phyloP scores from a whole-genome alignment of 2,113 vertebrate genomes.

The Hypomesus transpacificus region DNA sequence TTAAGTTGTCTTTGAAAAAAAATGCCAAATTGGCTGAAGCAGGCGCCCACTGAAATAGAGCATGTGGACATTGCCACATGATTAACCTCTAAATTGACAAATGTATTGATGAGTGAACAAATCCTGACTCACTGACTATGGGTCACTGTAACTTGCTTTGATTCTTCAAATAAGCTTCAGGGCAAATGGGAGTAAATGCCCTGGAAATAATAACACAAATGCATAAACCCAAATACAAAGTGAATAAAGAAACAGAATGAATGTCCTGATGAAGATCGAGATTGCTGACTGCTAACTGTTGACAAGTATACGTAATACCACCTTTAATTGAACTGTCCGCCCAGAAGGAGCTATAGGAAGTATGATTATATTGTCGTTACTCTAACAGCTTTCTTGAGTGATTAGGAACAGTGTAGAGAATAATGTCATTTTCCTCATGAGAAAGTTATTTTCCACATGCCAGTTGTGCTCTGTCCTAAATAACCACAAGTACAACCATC shows the following conservation, averaged over 20 bases:
- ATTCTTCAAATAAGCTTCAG: too few relatives aligned
- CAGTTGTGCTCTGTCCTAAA: conserved; percentile 66
- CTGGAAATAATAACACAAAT: too few relatives aligned
- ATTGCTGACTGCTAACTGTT: too few relatives aligned
- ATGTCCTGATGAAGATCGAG: too few relatives aligned
- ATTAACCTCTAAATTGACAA: conserved; percentile 24
- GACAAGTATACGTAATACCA: too few relatives aligned
- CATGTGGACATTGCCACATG: conserved; percentile 3
- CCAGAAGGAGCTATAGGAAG: too few relatives aligned
- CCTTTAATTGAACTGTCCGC: too few relatives aligned
- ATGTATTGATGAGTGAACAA: conserved; percentile 30
- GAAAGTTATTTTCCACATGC: conserved; percentile 69
- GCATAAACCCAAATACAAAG: too few relatives aligned
- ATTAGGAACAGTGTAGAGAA: not conserved
- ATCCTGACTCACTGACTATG: not conserved
- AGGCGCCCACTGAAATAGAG: conserved; percentile 26
- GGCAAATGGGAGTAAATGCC: too few relatives aligned
- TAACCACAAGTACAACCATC: conserved; percentile 69
- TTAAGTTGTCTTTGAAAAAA: conserved; percentile 26
- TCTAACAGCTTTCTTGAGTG: too few relatives aligned
- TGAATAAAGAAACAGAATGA: too few relatives aligned
- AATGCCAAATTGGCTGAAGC: conserved; percentile 17
- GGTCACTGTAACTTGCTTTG: not conserved
- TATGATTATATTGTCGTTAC: too few relatives aligned
- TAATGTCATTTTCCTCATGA: conserved; percentile 43